Evolutionary conservation across 1,140 invertebrate species (phyloP), one percentile per base, ranked within the genome.

Genomic region (Caerostris darwini): DNA sequence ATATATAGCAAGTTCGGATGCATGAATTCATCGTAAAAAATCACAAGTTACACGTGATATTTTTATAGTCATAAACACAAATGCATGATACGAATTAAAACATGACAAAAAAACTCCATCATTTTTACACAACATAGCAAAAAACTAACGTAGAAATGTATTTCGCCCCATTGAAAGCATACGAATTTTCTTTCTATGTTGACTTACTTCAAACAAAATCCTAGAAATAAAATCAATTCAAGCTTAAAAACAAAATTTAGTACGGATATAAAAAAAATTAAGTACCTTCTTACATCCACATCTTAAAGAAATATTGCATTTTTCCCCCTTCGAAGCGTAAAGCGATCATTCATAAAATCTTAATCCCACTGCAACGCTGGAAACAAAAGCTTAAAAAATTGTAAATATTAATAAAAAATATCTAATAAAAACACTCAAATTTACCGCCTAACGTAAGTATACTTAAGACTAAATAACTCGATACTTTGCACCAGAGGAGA

Each of bases 311-410:
- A n/a, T 17, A 67, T 67, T 67, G 17, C 5, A 1, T 19, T 69
- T n/a, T 67, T 86, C 34, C 19, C 85, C n/a, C 54, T 59, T 59
- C 57, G 10, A 86, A 6, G 14, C 54, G 57, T 7, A 3, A 19
- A 54, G 56, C 50, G n/a, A 88, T 88, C 34, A 88, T 88, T 64
- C 59, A 88, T 88, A 64, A 64, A 85, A 58, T 58, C 54, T 58
- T 85, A 85, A 85, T 57, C 82, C 82, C 56, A 8, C 54, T 19
- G 19, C 5, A 19, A 58, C 56, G 3, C 57, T 57, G 82, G 17
- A 58, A 85, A 85, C 54, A 58, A 54, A 56, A 56, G 50, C 3
- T 54, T 14, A 54, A 83, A 83, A 54, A 82, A 58, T 58, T 34
- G n/a, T 58, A 58, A 57, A 53, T 3, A 56, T 12, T 5, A 4